phyloP scores from a whole-genome alignment of 2,888 invertebrate species.

The Cataglyphis cursor region DNA sequence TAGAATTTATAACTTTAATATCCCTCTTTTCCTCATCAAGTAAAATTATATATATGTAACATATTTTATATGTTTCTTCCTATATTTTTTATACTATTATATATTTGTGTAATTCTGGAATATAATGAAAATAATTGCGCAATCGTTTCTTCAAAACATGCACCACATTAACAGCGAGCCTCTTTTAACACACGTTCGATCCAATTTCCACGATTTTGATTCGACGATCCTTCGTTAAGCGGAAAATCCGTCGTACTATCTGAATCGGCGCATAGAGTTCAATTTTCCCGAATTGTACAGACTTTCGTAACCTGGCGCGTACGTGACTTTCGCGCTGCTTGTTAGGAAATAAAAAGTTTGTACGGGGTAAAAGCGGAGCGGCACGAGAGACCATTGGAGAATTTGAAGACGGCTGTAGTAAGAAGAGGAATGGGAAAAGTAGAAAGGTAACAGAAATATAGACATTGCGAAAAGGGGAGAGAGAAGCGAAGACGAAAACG shows the following conservation, averaged over 20 bases:
- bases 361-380: slow-evolving; percentile 35
- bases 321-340: slow-evolving; percentile 77
- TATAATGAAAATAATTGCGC: slow-evolving; percentile 20
- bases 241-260: slow-evolving; percentile 37
- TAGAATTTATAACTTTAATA: neutral
- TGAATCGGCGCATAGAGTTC: slow-evolving; percentile 55
- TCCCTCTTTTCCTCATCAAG: neutral
- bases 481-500: neutral
- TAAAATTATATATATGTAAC: neutral
- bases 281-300: slow-evolving; percentile 76
- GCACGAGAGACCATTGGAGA: slow-evolving; percentile 45
- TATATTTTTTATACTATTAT: neutral
- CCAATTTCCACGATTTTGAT: slow-evolving; percentile 36
- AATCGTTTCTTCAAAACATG: neutral
- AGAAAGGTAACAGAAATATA: slow-evolving; percentile 44
- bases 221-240: slow-evolving; percentile 46
- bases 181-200: slow-evolving; percentile 26
- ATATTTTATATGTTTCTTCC: neutral
- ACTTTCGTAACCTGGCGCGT: slow-evolving; percentile 69
- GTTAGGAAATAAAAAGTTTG: slow-evolving; percentile 73
- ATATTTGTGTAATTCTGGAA: neutral
- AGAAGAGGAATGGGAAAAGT: slow-evolving; percentile 33
- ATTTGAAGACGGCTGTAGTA: slow-evolving; percentile 44
- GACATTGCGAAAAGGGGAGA: neutral
- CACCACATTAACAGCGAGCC: neutral